Percentiles rank a stretch among this genome's conserved stretches.
Conservation (phyloP, 1,140 invertebrate genomes). For the Drosophila equinoxialis region DNA sequence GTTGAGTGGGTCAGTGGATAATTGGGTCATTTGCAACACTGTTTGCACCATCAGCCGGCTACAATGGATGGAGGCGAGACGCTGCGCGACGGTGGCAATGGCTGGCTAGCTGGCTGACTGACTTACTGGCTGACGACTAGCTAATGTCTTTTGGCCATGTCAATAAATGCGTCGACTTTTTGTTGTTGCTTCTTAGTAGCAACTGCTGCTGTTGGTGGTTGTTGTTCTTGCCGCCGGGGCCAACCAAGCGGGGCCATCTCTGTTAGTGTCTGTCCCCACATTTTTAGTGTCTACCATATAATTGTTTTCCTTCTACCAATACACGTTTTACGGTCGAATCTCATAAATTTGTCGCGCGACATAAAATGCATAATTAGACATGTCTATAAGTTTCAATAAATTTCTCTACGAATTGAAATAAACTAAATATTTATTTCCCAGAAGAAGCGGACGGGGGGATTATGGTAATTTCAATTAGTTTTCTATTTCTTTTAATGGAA, state of each 20-base stretch:
- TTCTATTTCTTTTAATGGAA: not conserved
- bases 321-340: conserved; percentile 4
- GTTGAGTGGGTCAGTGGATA: conserved; percentile 82
- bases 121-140: conserved; percentile 24
- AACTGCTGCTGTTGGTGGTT: conserved; percentile 25
- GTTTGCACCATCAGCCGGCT: conserved; percentile 73
- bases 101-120: not conserved
- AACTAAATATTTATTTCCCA: too few species aligned
- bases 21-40: conserved; percentile 83
- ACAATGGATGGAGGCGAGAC: conserved; percentile 29
- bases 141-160: conserved; percentile 78
- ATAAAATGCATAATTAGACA: conserved; percentile 4
- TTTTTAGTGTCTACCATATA: conserved; percentile 47
- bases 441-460: too few species aligned
- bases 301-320: conserved; percentile 60
- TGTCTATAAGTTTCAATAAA: not conserved
- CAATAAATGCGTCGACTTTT: conserved; percentile 67
- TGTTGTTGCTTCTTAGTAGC: conserved; percentile 24
- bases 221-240: conserved; percentile 37
- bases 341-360: conserved; percentile 15
- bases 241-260: conserved; percentile 61
- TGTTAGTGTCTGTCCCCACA: conserved; percentile 27
- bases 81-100: conserved; percentile 10
- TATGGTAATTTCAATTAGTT: too few species aligned
- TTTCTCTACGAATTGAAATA: too few species aligned